phyloP scores from a whole-genome alignment of 2,113 vertebrate species.

The Trogon surrucura region DNA sequence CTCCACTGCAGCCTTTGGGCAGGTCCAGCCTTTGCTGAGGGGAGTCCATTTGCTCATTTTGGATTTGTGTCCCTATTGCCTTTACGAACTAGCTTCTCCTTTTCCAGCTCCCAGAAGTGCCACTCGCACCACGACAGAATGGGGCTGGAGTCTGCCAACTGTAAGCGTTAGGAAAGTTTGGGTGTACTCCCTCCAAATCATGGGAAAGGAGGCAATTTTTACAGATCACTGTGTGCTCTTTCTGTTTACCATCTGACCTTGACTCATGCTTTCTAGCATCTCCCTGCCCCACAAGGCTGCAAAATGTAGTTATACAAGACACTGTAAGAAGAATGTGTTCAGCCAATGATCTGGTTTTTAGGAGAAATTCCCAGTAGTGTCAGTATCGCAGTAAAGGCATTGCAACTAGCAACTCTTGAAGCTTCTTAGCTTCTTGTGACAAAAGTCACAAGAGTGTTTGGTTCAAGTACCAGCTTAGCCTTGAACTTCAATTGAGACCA shows the following conservation, averaged over 20 bases:
- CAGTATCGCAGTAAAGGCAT: neutral
- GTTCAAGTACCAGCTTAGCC: neutral
- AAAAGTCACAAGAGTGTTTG: neutral
- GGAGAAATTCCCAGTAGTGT: neutral
- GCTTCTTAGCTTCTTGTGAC: neutral
- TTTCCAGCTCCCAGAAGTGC: neutral
- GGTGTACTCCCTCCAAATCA: neutral
- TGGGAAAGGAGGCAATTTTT: neutral
- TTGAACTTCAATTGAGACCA: neutral
- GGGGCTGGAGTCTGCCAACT: neutral
- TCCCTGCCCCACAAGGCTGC: rapidly evolving
- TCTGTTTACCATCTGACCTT: neutral
- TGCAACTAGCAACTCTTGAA: neutral
- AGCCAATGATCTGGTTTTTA: neutral
- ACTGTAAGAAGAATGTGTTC: neutral
- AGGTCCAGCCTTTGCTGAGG: neutral
- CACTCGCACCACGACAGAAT: neutral
- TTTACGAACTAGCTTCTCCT: neutral
- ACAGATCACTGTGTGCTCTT: neutral
- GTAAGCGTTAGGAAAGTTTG: neutral
- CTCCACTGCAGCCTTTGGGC: neutral
- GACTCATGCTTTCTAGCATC: neutral
- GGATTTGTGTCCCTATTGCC: neutral
- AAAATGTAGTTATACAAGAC: neutral
- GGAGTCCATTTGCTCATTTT: neutral